phyloP scores from a whole-genome alignment of 1,140 invertebrate species.

The Drosophila pallidifrons region DNA sequence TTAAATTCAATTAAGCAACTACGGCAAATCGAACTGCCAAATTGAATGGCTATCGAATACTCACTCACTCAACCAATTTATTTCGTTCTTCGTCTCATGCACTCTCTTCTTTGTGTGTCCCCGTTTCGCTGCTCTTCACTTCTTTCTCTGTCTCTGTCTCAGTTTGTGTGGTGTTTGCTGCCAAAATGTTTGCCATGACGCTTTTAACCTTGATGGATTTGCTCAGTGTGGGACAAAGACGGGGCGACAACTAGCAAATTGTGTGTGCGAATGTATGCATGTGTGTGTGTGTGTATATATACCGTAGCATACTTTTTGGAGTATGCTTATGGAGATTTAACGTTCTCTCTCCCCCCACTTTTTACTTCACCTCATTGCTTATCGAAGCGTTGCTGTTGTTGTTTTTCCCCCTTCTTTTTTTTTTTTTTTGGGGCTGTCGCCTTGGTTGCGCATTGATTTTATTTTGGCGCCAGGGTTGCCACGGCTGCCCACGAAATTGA shows the following conservation, averaged over 20 bases:
- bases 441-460: slow-evolving; percentile 54
- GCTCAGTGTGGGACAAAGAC: not conserved
- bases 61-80: not conserved
- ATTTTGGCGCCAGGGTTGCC: slow-evolving; percentile 44
- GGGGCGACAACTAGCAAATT: not conserved
- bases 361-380: not conserved
- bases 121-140: too few species aligned
- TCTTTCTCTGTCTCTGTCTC: not conserved
- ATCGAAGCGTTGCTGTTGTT: slow-evolving; percentile 3
- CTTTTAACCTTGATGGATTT: slow-evolving; percentile 73
- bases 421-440: slow-evolving; percentile 22
- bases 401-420: not conserved
- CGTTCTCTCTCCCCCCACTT: not conserved
- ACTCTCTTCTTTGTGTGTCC: not conserved
- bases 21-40: slow-evolving; percentile 43
- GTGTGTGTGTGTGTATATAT: slow-evolving; percentile 19
- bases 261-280: not conserved
- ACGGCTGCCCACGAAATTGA: slow-evolving; percentile 17
- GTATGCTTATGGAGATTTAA: slow-evolving; percentile 12
- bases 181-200: slow-evolving; percentile 74
- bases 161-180: slow-evolving; percentile 36
- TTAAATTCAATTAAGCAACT: slow-evolving; percentile 65
- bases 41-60: slow-evolving; percentile 43
- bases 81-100: not conserved
- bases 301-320: slow-evolving; percentile 71